Base-by-base conservation (phyloP, 1,140 invertebrate species). In the Dolichoris vasculosae region DNA sequence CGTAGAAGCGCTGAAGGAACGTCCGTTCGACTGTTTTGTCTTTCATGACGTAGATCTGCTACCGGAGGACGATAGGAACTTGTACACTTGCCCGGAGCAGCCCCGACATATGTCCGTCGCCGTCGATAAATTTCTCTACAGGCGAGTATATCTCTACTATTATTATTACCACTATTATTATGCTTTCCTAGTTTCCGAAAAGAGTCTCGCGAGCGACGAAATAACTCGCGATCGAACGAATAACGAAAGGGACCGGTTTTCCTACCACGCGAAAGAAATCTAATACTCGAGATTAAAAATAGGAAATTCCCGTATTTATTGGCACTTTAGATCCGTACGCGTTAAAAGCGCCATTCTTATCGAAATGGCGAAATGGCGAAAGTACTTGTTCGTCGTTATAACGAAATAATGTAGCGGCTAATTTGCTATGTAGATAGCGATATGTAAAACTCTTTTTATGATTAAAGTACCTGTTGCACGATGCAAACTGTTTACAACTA, bases 41-140 rank as follows among this genome's bases (percentile, higher is more conserved):
- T 99, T 99, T 93, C 98, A 99, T 93, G 98, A 99, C 92, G 97
- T 99, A 38, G 98, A 99, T 93, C 94, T 99, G 75, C 93, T 99
- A 89, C 98, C 98, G 11, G 96, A 99, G 90, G 97, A 99, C 94
- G 97, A 98, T 89, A 93, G 96, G 85, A 99, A 99, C 93, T 92
- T 99, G 38, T 99, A 99, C 93, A 96, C 95, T 26, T 99, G 98
- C 93, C 97, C 97, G 2, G 95, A 96, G 84, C 97, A 98, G 90
- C 98, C 98, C 0, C 93, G 98, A 73, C 98, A 99, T 92, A 97
- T 99, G 97, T 98, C 98, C 51, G 98, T 98, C 0, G 97, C 98
- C 20, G 96, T 99, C 51, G 97, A 99, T 94, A 97, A 96, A 89
- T 96, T 98, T 88, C 95, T 96, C 86, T 98, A 98, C 93, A 96